Percentiles rank a stretch among this genome's conserved stretches.
Conservation (phyloP, 23 tunicate genomes). For the Halocynthia aurantium region DNA sequence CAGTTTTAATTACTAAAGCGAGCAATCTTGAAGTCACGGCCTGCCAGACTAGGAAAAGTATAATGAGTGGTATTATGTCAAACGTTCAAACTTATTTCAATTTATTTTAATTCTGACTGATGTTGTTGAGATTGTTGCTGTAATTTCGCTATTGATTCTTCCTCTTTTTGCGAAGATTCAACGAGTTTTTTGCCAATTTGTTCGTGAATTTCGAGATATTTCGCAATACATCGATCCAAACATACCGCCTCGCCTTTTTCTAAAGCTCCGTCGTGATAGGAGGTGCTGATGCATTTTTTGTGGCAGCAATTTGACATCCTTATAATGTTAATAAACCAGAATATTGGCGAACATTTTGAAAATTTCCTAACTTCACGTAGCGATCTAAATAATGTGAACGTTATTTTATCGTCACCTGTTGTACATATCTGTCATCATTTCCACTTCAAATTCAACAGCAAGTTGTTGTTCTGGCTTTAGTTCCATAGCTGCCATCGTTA, state of each 20-base stretch:
- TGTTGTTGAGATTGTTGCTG: constrained; percentile 11
- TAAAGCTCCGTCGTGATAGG: constrained; percentile 50
- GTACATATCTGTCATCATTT: constrained; percentile 99
- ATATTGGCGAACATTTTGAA: background rate
- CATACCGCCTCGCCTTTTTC: constrained; percentile 92
- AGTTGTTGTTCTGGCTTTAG: constrained; percentile 74
- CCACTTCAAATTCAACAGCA: constrained; percentile 94
- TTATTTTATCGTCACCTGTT: constrained; percentile 37
- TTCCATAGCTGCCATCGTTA: constrained; percentile 36
- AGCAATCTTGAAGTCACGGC: too few relatives aligned
- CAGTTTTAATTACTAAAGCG: too few relatives aligned
- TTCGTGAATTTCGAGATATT: constrained; percentile 94
- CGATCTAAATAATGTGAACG: background rate
- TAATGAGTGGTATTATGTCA: too few relatives aligned
- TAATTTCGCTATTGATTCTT: constrained; percentile 72
- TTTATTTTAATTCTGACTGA: background rate
- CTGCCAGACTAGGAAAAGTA: too few relatives aligned
- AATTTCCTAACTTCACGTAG: background rate
- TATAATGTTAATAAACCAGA: background rate
- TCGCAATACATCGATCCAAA: constrained; percentile 88
- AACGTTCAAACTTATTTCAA: too few relatives aligned
- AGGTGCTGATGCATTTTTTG: constrained; percentile 86
- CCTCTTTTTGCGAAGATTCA: constrained; percentile 69
- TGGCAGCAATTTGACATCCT: constrained; percentile 90
- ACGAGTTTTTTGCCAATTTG: constrained; percentile 84